phyloP scores from a whole-genome alignment of 2,797 vertebrate species.

The Remorina albescens region DNA sequence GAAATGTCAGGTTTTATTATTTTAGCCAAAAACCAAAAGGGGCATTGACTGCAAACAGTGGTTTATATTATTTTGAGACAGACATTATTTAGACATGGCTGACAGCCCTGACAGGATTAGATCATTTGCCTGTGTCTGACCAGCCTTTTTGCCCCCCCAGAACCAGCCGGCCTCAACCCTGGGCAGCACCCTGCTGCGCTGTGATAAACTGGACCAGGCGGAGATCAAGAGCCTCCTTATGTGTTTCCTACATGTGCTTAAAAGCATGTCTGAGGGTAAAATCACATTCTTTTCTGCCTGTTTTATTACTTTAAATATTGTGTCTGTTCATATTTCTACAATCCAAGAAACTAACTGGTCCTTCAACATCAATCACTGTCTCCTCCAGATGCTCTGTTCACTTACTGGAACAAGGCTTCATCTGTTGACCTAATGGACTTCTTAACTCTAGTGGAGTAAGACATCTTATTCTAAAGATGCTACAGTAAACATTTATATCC shows the following conservation, averaged over 20 bases:
- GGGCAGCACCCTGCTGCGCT: constrained; percentile 91
- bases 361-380: constrained; percentile 9
- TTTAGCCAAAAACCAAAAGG: too few species aligned
- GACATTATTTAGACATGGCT: too few species aligned
- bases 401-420: constrained; percentile 97
- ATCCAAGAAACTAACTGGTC: neutral
- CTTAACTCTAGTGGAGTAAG: constrained; percentile 98
- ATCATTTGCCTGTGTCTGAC: constrained; percentile 25
- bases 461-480: constrained; percentile 12
- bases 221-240: constrained; percentile 98
- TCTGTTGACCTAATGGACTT: constrained; percentile 97
- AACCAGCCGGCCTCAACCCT: constrained; percentile 87
- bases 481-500: neutral
- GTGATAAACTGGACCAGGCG: constrained; percentile 95
- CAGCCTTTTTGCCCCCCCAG: constrained; percentile 72
- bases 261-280: constrained; percentile 98
- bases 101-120: constrained; percentile 5
- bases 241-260: constrained; percentile 97
- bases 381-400: constrained; percentile 93
- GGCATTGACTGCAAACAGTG: neutral
- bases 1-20: too few species aligned
- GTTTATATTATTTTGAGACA: constrained; percentile 27
- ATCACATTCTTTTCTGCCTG: neutral
- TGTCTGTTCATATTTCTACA: neutral
- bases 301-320: neutral